Percentiles rank a stretch among this genome's conserved stretches.
Evolutionary conservation across 2,113 vertebrate genomes (phyloP).

Genomic region (Xiphophorus maculatus): DNA sequence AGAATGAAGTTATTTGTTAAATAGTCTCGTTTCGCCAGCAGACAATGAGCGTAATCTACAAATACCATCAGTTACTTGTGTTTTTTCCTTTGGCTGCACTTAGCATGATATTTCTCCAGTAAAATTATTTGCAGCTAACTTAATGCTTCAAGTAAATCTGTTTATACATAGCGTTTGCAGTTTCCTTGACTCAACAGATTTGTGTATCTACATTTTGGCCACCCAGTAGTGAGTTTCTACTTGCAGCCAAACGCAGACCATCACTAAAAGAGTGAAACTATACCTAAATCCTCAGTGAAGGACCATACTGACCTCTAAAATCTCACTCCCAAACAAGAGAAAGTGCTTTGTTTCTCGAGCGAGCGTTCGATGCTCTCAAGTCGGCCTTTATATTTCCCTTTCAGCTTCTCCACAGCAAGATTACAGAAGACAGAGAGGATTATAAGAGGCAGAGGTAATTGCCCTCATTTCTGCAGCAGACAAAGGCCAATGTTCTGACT

Average conservation of each 20-base stretch:
- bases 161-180: too few relatives aligned
- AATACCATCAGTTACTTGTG: too few relatives aligned
- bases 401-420: conserved; percentile 46
- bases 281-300: conserved; percentile 36
- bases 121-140: background rate
- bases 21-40: too few relatives aligned
- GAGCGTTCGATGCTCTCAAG: conserved; percentile 45
- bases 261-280: conserved; percentile 13
- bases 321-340: conserved; percentile 15
- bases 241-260: conserved; percentile 5
- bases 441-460: conserved; percentile 63
- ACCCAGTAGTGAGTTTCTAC: background rate
- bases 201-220: too few relatives aligned
- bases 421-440: conserved; percentile 52
- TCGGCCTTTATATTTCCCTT: conserved; percentile 45
- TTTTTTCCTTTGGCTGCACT: too few relatives aligned
- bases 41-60: too few relatives aligned
- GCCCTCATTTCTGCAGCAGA: conserved; percentile 65
- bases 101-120: background rate
- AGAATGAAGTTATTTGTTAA: too few relatives aligned
- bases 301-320: conserved; percentile 36
- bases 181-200: too few relatives aligned
- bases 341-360: conserved; percentile 36
- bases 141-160: background rate
- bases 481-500: conserved; percentile 74